phyloP scores from a whole-genome alignment of 2,888 invertebrate genomes.

The Loripinus fragilis region DNA sequence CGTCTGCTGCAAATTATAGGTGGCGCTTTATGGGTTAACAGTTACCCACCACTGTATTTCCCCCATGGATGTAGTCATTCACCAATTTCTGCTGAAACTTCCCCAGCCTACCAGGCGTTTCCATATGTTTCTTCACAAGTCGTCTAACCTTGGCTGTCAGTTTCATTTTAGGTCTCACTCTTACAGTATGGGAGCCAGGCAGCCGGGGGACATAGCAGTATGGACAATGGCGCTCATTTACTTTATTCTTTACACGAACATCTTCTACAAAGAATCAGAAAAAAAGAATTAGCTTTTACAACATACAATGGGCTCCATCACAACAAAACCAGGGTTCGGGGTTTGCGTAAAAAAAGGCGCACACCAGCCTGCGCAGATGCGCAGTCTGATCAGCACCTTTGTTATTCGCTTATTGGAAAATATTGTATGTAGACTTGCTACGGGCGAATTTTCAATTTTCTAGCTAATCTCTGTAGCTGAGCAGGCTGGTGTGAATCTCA shows the following conservation, averaged over 20 bases:
- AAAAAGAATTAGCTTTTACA: not conserved
- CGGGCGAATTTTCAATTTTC: no score
- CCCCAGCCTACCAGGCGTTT: conserved; percentile 19
- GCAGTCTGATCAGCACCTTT: no score
- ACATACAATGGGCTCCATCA: no score
- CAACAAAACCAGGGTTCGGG: no score
- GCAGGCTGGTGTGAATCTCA: no score
- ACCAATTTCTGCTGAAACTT: conserved; percentile 38
- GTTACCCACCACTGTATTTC: conserved; percentile 30
- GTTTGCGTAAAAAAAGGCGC: no score
- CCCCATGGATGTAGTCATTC: conserved; percentile 21
- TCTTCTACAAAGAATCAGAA: not conserved
- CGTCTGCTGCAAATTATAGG: no score
- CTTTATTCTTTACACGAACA: not conserved
- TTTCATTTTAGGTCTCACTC: conserved; percentile 26
- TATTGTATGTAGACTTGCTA: no score
- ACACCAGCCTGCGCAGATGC: no score
- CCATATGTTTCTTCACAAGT: conserved; percentile 10
- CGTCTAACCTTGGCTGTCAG: conserved; percentile 25
- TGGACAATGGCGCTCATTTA: not conserved
- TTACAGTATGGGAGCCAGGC: conserved; percentile 20
- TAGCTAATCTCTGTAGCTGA: no score
- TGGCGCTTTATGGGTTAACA: no score
- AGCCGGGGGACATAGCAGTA: conserved; percentile 26
- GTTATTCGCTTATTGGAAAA: no score